These are phyloP conservation scores for Asobara japonica DNA, from an alignment of 1,140 invertebrate species.

Conservation along the genomic window DNA sequence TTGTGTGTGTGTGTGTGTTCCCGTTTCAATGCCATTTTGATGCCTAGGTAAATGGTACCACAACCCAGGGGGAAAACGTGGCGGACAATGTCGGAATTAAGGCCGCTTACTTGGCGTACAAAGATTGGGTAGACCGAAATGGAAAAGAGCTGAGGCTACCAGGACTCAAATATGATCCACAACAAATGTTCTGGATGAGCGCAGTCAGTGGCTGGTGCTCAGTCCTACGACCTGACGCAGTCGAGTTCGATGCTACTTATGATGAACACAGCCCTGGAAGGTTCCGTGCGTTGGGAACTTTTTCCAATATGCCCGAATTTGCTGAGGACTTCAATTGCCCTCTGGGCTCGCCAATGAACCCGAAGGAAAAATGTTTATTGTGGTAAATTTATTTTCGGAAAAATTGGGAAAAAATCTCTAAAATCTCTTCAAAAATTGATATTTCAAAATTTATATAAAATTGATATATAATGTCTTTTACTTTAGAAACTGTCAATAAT, in stretches of 20 bases:
- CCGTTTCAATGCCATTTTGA: too few species aligned
- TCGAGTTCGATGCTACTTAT: constrained; percentile 73
- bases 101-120: constrained; percentile 85
- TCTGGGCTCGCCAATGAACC: constrained; percentile 82
- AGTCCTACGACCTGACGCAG: constrained; percentile 72
- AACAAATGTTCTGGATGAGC: constrained; percentile 35
- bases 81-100: constrained; percentile 92
- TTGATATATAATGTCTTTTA: too few species aligned
- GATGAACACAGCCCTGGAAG: constrained; percentile 77
- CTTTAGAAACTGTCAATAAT: too few species aligned
- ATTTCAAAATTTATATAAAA: too few species aligned
- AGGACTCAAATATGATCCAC: constrained; percentile 39
- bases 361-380: constrained; percentile 85
- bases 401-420: background rate
- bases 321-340: constrained; percentile 82
- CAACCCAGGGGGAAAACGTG: constrained; percentile 92
- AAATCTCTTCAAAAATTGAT: too few species aligned
- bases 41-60: constrained; percentile 83
- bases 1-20: too few species aligned
- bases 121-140: constrained; percentile 74
- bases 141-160: constrained; percentile 73
- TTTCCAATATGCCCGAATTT: constrained; percentile 71
- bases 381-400: constrained; percentile 72
- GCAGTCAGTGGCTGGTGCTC: constrained; percentile 66
- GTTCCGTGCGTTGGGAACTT: constrained; percentile 58